These are phyloP conservation scores for Naja naja DNA, from an alignment of 2,113 vertebrate species.

Conservation along the genomic window DNA sequence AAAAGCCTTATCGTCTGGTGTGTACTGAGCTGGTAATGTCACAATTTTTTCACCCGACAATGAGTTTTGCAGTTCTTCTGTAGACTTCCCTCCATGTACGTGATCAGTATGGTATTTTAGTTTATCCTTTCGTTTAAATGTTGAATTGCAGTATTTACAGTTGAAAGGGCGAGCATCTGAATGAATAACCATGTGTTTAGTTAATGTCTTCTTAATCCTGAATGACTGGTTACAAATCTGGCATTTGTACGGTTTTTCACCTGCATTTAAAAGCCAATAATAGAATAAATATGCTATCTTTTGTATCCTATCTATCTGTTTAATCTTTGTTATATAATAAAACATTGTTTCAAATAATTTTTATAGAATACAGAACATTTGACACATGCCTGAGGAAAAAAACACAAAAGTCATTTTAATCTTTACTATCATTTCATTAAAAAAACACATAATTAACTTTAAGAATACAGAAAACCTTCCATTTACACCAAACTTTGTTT, in stretches of 20 bases:
- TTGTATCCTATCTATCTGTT: neutral
- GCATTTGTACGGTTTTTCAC: constrained; percentile 95
- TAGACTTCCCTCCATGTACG: constrained; percentile 82
- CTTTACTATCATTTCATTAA: neutral
- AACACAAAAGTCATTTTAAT: neutral
- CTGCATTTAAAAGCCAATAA: constrained; percentile 63
- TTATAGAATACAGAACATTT: neutral
- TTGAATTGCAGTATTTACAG: constrained; percentile 92
- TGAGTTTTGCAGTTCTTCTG: constrained; percentile 68
- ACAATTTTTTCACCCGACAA: constrained; percentile 72
- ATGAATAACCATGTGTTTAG: constrained; percentile 97
- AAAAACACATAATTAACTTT: neutral
- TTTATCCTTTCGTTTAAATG: constrained; percentile 96
- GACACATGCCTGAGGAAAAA: neutral
- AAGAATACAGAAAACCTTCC: neutral
- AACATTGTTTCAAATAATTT: neutral
- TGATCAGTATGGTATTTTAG: constrained; percentile 97
- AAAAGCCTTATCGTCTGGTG: constrained; percentile 72
- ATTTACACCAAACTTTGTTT: neutral
- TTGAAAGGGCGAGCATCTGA: constrained; percentile 95
- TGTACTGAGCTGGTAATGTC: constrained; percentile 68
- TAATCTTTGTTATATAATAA: neutral
- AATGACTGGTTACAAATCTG: constrained; percentile 93
- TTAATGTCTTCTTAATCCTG: constrained; percentile 97
- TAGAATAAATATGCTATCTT: neutral